Base-by-base conservation (phyloP, 2,888 invertebrate genomes). In the Protonemura montana region DNA sequence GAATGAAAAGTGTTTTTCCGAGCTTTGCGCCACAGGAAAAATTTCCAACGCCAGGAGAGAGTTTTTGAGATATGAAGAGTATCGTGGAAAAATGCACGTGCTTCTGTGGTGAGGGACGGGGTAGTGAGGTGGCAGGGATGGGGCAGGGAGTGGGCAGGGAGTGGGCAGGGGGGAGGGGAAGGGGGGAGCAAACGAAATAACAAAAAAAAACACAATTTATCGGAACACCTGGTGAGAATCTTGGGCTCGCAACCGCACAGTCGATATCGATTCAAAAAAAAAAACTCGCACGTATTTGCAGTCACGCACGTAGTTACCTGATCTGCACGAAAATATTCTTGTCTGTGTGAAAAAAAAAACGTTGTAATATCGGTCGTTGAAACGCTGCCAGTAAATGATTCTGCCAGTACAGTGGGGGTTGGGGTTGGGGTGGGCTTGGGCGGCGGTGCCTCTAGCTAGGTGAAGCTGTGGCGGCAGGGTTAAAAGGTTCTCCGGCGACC, bases 161-260 rank as follows among this genome's bases (percentile, higher is more conserved):
- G n/a, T n/a, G n/a, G n/a, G n/a, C n/a, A n/a, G n/a, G n/a, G n/a
- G n/a, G n/a, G n/a, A n/a, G n/a, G n/a, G n/a, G n/a, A n/a, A n/a
- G n/a, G n/a, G n/a, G n/a, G n/a, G n/a, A n/a, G n/a, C n/a, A 59
- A 21, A 59, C 59, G 59, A 59, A 59, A 59, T 21, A 59, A 59
- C 59, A 59, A 59, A 59, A 59, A 59, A 59, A 59, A 59, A 59
- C 59, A 21, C 59, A 59, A 59, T 59, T 59, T 59, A 59, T 59
- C 21, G 59, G 21, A 59, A 21, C 59, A 59, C 59, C 59, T 59
- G 59, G 59, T 16, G 59, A 59, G 21, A 59, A 59, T 16, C 59
- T 21, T 59, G 59, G 3, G 59, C 59, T 21, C 21, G 21, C 59
- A 59, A 16, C 59, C 59, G 59, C 21, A n/a, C n/a, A 21, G 59